phyloP scores from a whole-genome alignment of 2,888 invertebrate species.

The Polydrusus pterygomalis region DNA sequence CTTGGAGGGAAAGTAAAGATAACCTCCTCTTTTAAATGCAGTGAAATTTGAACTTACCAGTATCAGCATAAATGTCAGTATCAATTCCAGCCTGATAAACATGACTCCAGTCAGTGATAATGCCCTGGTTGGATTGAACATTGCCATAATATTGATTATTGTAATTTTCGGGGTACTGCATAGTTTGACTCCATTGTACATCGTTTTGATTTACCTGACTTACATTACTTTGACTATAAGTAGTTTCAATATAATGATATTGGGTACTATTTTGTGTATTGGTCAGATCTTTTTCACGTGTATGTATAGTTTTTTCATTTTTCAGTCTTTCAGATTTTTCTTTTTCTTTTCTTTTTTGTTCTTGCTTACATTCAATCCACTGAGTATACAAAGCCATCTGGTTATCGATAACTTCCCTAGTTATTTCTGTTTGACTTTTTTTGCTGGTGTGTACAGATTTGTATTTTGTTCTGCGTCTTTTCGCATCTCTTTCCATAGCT shows the following conservation, averaged over 20 bases:
- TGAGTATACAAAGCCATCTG: constrained; percentile 71
- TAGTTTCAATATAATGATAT: constrained; percentile 41
- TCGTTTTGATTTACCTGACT: constrained; percentile 13
- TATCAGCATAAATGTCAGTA: constrained; percentile 42
- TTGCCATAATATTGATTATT: constrained; percentile 13
- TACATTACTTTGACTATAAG: constrained; percentile 27
- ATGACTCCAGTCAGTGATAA: constrained; percentile 55
- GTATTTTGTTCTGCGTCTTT: constrained; percentile 77
- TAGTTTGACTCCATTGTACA: constrained; percentile 18
- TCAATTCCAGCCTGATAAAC: constrained; percentile 47
- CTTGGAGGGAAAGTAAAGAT: no score
- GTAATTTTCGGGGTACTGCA: constrained; percentile 13
- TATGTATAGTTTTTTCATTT: constrained; percentile 25
- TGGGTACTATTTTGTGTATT: constrained; percentile 15
- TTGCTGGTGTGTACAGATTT: constrained; percentile 75
- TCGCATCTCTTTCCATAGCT: constrained; percentile 76
- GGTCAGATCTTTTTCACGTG: not conserved
- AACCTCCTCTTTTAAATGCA: no score
- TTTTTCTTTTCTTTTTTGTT: constrained; percentile 40
- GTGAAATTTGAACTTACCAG: constrained; percentile 30
- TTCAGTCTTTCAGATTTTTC: constrained; percentile 35
- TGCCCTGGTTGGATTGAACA: constrained; percentile 27
- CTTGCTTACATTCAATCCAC: constrained; percentile 60
- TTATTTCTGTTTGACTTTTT: constrained; percentile 75
- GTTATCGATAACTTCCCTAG: constrained; percentile 77